phyloP scores from a whole-genome alignment of 2,797 vertebrate genomes.

The Chaenodraco wilsoni region DNA sequence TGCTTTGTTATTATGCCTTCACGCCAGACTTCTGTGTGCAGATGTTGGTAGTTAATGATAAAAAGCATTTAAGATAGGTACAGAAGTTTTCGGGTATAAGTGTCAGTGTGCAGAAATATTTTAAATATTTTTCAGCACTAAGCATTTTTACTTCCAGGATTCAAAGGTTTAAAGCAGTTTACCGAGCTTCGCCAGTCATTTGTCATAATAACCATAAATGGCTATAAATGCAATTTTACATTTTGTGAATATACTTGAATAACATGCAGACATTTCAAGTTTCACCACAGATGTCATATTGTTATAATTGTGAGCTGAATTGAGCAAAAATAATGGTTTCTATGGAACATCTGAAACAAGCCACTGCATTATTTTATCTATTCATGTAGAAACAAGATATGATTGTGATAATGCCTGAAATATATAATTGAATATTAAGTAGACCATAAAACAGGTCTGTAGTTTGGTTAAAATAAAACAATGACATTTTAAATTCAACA shows the following conservation, averaged over 20 bases:
- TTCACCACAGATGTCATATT: not conserved
- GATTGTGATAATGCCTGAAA: not conserved
- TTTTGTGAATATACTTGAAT: not conserved
- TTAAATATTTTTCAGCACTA: too few species aligned
- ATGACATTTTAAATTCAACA: not conserved
- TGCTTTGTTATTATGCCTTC: not conserved
- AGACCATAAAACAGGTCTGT: not conserved
- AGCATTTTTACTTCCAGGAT: slow-evolving; percentile 1
- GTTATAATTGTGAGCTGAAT: slow-evolving; percentile 1
- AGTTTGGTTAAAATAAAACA: not conserved
- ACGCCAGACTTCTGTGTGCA: not conserved
- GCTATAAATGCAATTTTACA: not conserved
- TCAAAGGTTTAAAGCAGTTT: not conserved
- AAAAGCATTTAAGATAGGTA: too few species aligned
- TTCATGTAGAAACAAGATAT: not conserved
- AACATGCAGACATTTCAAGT: not conserved
- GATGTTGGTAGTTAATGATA: not conserved
- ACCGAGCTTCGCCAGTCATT: not conserved
- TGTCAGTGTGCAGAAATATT: too few species aligned
- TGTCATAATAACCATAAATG: not conserved
- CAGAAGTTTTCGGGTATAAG: not conserved
- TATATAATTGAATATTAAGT: not conserved
- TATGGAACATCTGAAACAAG: not conserved
- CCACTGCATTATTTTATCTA: not conserved
- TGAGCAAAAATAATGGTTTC: not conserved